phyloP scores from a whole-genome alignment of 2,888 invertebrate species.

The Acanthopleura granulata region DNA sequence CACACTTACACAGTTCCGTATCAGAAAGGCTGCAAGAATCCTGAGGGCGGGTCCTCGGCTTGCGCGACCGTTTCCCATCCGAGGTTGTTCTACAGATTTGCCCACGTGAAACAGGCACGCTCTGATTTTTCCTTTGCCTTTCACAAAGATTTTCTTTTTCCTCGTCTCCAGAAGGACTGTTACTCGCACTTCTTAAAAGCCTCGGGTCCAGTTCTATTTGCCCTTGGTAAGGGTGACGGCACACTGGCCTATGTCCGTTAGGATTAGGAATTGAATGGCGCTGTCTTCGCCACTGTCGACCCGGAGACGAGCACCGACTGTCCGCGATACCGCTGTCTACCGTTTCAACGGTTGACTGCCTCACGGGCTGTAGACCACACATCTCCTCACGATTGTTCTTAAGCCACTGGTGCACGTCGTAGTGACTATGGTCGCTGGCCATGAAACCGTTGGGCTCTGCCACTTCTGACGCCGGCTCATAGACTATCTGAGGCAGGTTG shows the following conservation, averaged over 20 bases:
- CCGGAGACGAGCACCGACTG: conserved; percentile 26
- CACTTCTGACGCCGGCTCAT: not conserved
- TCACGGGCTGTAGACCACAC: conserved; percentile 26
- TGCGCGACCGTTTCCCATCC: not conserved
- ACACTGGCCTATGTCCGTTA: conserved; percentile 32
- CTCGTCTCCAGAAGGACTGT: not conserved
- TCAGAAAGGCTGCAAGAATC: not conserved
- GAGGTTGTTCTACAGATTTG: not conserved
- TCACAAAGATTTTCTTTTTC: not conserved
- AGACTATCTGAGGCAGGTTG: not conserved
- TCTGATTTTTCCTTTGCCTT: not conserved
- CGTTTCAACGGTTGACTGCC: conserved; percentile 50
- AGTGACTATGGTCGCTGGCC: not conserved
- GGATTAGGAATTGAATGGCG: not conserved
- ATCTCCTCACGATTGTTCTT: not conserved
- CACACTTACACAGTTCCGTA: not conserved
- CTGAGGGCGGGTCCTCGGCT: not conserved
- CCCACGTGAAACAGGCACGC: not conserved
- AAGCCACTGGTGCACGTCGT: not conserved
- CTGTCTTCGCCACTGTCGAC: not conserved
- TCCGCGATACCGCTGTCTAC: conserved; percentile 52
- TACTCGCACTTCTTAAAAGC: conserved; percentile 32
- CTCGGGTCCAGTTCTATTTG: conserved; percentile 35
- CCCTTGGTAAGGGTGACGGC: conserved; percentile 33
- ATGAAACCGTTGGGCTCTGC: not conserved